phyloP scores from a whole-genome alignment of 2,797 vertebrate genomes.

The Phalanger gymnotis region DNA sequence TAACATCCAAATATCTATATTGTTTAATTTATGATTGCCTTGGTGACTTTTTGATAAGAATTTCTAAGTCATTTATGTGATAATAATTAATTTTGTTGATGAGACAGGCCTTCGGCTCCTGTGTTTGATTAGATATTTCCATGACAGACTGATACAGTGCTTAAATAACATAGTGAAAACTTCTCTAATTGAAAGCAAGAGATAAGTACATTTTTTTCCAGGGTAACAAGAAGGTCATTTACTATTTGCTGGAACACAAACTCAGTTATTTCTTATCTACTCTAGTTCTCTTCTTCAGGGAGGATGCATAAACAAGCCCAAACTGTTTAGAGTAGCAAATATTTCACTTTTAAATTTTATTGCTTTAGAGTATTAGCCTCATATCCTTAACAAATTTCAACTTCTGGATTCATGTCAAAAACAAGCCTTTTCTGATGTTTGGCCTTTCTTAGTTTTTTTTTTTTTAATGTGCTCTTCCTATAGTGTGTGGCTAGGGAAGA shows the following conservation, averaged over 20 bases:
- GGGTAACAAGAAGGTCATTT: background rate
- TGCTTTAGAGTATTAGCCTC: background rate
- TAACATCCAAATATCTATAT: slow-evolving; percentile 8
- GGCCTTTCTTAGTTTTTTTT: background rate
- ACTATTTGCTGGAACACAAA: slow-evolving; percentile 10
- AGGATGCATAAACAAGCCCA: background rate
- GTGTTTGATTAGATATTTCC: background rate
- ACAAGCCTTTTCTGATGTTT: background rate
- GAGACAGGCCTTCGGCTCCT: background rate
- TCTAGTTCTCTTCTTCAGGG: background rate
- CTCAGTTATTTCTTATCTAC: slow-evolving; percentile 1
- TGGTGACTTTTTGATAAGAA: background rate
- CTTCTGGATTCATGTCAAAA: background rate
- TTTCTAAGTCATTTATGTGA: slow-evolving; percentile 3
- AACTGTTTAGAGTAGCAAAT: background rate
- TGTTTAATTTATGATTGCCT: slow-evolving; percentile 7
- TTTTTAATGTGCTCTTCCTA: background rate
- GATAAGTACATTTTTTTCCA: background rate
- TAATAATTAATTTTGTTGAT: slow-evolving; percentile 27
- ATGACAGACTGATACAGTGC: background rate
- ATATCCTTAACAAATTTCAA: background rate
- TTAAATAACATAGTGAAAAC: background rate
- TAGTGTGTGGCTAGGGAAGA: background rate
- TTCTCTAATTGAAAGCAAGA: background rate
- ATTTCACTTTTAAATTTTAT: slow-evolving; percentile 28